Evolutionary conservation across 1,140 invertebrate species (phyloP), one percentile per base, ranked within the genome.

Genomic region (Zophobas morio): DNA sequence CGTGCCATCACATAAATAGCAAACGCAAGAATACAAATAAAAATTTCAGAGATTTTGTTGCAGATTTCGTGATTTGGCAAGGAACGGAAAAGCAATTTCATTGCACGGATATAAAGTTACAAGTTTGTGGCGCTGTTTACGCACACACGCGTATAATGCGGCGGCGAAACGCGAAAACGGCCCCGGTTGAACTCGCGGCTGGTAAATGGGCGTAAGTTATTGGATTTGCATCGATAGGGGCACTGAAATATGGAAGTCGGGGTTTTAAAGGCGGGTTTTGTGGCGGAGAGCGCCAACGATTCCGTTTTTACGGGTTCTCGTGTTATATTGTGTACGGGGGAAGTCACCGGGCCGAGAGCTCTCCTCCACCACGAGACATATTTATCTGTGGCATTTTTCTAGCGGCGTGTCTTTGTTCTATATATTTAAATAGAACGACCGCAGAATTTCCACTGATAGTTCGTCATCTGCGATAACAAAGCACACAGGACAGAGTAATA

Each of bases 11-110:
- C 60, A 66, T 66, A 40, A 37, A 66, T 42, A 42, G 6, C 35
- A 60, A 35, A 33, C 35, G 42, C 33, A 66, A 42, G 39, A 66
- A 66, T 33, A 20, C 3, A 51, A 51, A 51, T 51, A 20, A 2
- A 51, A 51, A 51, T 2, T 51, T 5, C 49, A 51, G 40, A 2
- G 60, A 42, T 42, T 42, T 66, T 42, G 37, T 42, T 66, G 33
- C 60, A 39, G 60, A 20, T 42, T 66, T 66, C 60, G 60, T 66
- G 60, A 66, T 66, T 66, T 66, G 60, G 60, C 60, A 66, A 66
- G 60, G 42, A 66, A 66, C 60, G 37, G 39, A 66, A 63, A 66
- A 33, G 60, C 39, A 66, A 66, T 66, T 66, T 66, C 60, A 42
- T 66, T 42, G 35, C 20, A 4, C 2, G 33, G 39, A 3, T 20